Base-by-base conservation (phyloP, 2,797 vertebrate species). In the Nothura maculosa region DNA sequence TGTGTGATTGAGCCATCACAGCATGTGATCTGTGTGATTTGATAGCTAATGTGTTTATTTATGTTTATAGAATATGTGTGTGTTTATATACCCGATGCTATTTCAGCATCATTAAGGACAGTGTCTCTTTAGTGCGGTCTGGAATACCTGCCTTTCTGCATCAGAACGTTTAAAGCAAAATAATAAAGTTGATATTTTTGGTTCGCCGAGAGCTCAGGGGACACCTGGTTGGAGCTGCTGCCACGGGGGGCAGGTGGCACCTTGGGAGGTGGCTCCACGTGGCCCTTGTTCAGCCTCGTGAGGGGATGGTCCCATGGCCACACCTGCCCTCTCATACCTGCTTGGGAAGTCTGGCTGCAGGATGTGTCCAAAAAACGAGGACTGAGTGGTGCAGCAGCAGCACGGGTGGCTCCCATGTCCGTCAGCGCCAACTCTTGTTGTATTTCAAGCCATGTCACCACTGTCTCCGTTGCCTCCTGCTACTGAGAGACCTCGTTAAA, bases 351-450 rank as follows among this genome's bases (percentile, higher is more conserved):
- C 8, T 0, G 55, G 14, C 21, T 85, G 43, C 75, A 63, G 1
- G 8, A 6, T 12, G 57, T n/a, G 54, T n/a, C 27, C 19, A 20
- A n/a, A 18, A 55, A 34, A 67, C 10, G 55, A 69, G 13, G 66
- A 50, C 76, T 38, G 28, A 7, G 4, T 12, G 54, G 72, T 61
- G 16, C 13, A 18, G 30, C 54, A 63, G 50, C 67, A 34, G 60
- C 74, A 38, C 30, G 66, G 45, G 54, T 58, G 76, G 81, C 72
- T 63, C 78, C 66, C 73, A 45, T 57, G 3, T n/a, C 5, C 1
- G 0, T n/a, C n/a, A 17, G 0, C 0, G 0, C 11, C 55, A 67
- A 72, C 48, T 76, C 54, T 88, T 0, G 0, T 60, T n/a, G 63
- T 55, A 82, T 64, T 81, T 85, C 54, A 25, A 10, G 45, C 89